Conservation (phyloP, 2,797 vertebrate genomes). For the Chanos chanos region DNA sequence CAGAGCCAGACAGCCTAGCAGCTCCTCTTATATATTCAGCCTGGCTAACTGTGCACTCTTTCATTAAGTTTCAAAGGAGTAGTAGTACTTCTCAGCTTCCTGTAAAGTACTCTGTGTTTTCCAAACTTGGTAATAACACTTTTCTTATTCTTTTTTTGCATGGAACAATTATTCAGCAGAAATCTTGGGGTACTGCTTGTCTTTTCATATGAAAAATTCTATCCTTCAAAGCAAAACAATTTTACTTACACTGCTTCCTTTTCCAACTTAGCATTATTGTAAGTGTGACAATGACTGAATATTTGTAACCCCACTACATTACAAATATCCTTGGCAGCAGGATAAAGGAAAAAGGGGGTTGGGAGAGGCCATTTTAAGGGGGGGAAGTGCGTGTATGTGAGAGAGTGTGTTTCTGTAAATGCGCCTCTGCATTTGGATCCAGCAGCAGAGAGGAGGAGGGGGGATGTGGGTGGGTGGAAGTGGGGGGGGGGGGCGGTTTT, state of each 20-base stretch:
- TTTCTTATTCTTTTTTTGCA: slow-evolving; percentile 23
- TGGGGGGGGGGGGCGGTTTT: not conserved
- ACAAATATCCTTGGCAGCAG: slow-evolving; percentile 37
- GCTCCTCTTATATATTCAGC: slow-evolving; percentile 36
- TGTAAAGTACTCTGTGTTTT: slow-evolving; percentile 23
- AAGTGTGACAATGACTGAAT: slow-evolving; percentile 22
- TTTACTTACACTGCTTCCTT: not conserved
- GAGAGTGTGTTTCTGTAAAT: slow-evolving; percentile 4
- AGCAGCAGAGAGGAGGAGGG: slow-evolving; percentile 34
- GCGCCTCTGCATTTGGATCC: slow-evolving; percentile 14
- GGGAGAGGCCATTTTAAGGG: slow-evolving; percentile 14
- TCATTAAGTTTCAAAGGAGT: slow-evolving; percentile 42
- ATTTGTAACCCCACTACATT: slow-evolving; percentile 26
- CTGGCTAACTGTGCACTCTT: slow-evolving; percentile 34
- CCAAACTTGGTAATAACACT: slow-evolving; percentile 14
- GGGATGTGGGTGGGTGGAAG: slow-evolving; percentile 2
- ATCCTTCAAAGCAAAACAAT: not conserved
- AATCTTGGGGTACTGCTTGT: not conserved
- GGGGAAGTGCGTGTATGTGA: slow-evolving; percentile 20
- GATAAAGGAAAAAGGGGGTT: slow-evolving; percentile 28
- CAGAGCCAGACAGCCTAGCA: slow-evolving; percentile 29
- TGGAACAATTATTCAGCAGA: slow-evolving; percentile 1
- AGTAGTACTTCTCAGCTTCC: slow-evolving; percentile 38
- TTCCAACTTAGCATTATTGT: too few relatives aligned
- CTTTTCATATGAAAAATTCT: not conserved